Conservation (phyloP, 2,113 vertebrate genomes). For the Hippocampus comes region DNA sequence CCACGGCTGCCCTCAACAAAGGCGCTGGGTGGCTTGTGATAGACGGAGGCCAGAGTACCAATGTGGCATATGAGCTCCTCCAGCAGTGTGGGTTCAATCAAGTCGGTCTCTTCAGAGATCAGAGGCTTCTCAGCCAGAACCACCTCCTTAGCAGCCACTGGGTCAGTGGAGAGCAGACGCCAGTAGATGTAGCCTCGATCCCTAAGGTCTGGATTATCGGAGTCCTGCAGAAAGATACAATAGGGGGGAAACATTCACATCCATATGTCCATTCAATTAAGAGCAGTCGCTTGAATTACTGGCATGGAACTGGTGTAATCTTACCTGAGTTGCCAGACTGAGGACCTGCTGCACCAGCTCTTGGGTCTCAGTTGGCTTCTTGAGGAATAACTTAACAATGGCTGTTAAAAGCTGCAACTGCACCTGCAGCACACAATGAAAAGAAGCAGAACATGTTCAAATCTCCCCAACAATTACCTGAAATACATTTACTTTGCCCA, state of each 20-base stretch:
- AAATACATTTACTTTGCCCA: neutral
- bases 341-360: conserved; percentile 97
- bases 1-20: conserved; percentile 97
- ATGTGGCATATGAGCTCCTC: conserved; percentile 98
- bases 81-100: conserved; percentile 94
- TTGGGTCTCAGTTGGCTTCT: conserved; percentile 96
- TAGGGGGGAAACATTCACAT: neutral
- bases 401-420: conserved; percentile 94
- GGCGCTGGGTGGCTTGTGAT: conserved; percentile 96
- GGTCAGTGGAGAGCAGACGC: conserved; percentile 97
- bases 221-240: conserved; percentile 76
- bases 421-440: conserved; percentile 71
- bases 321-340: conserved; percentile 94
- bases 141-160: conserved; percentile 95
- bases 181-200: conserved; percentile 98
- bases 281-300: neutral
- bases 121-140: conserved; percentile 96
- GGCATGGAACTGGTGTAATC: conserved; percentile 8
- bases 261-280: neutral
- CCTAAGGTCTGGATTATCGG: conserved; percentile 93
- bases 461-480: neutral
- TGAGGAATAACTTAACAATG: conserved; percentile 96
- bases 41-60: conserved; percentile 92
- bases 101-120: conserved; percentile 96
- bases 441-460: conserved; percentile 1